These are phyloP conservation scores for pig (Sus scrofa) DNA, from an alignment of 2,113 vertebrate genomes.

Conservation along the genomic window T2T-Sscrofa CM000814.6:67876501-67877000, in stretches of 20 bases:
- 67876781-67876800: not conserved
- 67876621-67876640: not conserved
- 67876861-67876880: too few relatives aligned
- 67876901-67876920: not conserved
- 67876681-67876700: not conserved
- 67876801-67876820: not conserved
- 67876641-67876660: not conserved
- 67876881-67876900: not conserved
- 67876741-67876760: fast-evolving
- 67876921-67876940: not conserved
- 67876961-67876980: not conserved
- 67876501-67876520: too few relatives aligned
- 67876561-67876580: too few relatives aligned
- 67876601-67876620: not conserved
- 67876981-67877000: not conserved
- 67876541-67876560: too few relatives aligned
- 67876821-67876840: not conserved
- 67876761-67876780: not conserved
- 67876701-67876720: not conserved
- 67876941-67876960: not conserved
- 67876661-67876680: not conserved
- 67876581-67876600: too few relatives aligned
- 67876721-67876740: not conserved
- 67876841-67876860: not conserved
- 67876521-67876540: too few relatives aligned